Evolutionary conservation across 2,113 vertebrate species (phyloP).

Genomic region (Sminthopsis crassicaudata): DNA sequence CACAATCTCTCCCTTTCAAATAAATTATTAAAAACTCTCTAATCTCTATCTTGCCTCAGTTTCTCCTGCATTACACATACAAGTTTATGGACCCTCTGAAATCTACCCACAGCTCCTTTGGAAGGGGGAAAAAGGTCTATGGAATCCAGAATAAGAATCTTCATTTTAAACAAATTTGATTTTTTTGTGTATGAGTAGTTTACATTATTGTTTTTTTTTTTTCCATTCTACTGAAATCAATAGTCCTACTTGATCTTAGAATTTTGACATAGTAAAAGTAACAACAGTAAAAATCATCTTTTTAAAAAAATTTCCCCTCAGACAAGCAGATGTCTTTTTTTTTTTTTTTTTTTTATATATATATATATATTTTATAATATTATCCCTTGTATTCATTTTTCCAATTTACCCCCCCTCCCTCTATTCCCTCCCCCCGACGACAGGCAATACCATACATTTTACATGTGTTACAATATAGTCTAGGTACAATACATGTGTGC

Average conservation of each 20-base stretch:
- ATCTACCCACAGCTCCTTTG: background rate
- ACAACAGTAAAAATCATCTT: background rate
- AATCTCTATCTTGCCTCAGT: too few relatives aligned
- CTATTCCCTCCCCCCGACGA: too few relatives aligned
- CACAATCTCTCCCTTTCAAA: too few relatives aligned
- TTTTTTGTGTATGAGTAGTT: background rate
- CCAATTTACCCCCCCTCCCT: too few relatives aligned
- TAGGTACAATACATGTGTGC: too few relatives aligned
- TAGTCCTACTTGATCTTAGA: background rate
- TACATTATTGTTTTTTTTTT: background rate
- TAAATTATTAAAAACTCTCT: too few relatives aligned
- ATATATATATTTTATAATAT: too few relatives aligned
- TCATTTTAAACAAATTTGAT: background rate
- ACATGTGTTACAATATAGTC: too few relatives aligned
- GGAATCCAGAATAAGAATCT: background rate
- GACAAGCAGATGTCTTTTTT: background rate
- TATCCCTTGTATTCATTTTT: too few relatives aligned
- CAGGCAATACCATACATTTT: too few relatives aligned
- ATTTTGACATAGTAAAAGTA: background rate
- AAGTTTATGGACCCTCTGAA: background rate
- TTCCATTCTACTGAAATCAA: background rate
- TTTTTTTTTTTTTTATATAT: too few relatives aligned
- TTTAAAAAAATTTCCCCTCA: background rate
- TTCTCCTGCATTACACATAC: background rate
- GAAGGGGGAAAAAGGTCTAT: background rate